Evolutionary conservation across 2,797 vertebrate species (phyloP), one percentile per base, ranked within the genome.

Genomic region (Enoplosus armatus): DNA sequence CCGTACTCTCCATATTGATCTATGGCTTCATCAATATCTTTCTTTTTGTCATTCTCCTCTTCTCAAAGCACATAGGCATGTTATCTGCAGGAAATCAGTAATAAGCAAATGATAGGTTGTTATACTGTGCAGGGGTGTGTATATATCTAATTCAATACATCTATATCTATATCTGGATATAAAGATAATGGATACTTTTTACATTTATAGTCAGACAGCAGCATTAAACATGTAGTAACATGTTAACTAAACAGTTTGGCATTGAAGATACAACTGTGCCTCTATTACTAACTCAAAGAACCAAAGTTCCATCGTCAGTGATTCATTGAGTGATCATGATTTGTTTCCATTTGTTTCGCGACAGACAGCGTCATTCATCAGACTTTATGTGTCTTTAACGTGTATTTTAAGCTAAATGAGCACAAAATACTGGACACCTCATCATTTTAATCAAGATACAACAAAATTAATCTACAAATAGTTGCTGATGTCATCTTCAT

Each of bases 51-150:
- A 0, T n/a, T 72, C 22, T 41, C 9, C 31, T 37, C 14, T 26
- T 62, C 6, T 43, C 7, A 62, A 64, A 26, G 56, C 35, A 15
- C 15, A 55, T 9, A 69, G 3, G 15, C 22, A 53, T 37, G 8
- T 60, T 20, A 63, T 37, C 47, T 31, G 31, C 24, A 45, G 35
- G 18, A 50, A 47, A 18, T 26, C 7, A 9, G 29, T 11, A 24
- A 27, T 18, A 8, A 27, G 22, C 7, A 56, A 50, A 51, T 29
- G 5, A 16, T 8, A 35, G 18, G 26, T 53, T 11, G 29, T 48
- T 27, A 20, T n/a, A 18, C 41, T 62, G 33, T 65, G n/a, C 48
- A 47, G 54, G 45, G 26, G 15, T 51, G 72, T 70, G 41, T 68
- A 9, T 50, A 20, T 47, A 67, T 16, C 8, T 2, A 6, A 61